A percentile compares a stretch with the other conserved stretches of the same genome.
Conservation (phyloP, 2,888 invertebrate species). For the Synanthedon andrenaeformis region DNA sequence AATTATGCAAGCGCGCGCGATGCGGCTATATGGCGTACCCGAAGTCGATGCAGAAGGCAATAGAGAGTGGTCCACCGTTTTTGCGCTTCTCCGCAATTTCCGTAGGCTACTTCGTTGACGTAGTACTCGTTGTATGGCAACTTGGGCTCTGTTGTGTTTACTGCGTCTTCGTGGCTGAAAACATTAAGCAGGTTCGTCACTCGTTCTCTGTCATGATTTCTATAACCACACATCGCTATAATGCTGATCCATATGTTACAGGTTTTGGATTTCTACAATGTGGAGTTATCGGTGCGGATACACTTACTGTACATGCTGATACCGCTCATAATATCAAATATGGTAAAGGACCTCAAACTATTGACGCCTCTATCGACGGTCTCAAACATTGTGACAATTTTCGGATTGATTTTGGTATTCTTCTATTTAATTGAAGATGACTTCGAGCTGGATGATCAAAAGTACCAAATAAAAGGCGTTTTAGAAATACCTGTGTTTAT, state of each 20-base stretch:
- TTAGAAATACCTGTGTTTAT: constrained; percentile 81
- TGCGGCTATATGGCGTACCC: constrained; percentile 80
- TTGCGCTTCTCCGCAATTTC: constrained; percentile 53
- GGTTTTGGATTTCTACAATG: constrained; percentile 57
- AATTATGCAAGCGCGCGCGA: constrained; percentile 55
- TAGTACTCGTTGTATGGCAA: constrained; percentile 80
- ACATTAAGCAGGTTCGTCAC: constrained; percentile 66
- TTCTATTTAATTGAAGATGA: constrained; percentile 77
- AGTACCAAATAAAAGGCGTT: constrained; percentile 54
- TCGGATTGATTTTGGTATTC: constrained; percentile 79
- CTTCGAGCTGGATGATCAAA: constrained; percentile 56
- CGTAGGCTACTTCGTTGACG: constrained; percentile 68
- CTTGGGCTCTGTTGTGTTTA: constrained; percentile 91
- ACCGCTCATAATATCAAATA: constrained; percentile 73
- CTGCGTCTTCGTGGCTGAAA: constrained; percentile 81
- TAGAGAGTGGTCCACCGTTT: constrained; percentile 74
- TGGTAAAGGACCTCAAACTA: constrained; percentile 78
- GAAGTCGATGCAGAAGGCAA: constrained; percentile 77
- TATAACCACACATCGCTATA: too few species aligned
- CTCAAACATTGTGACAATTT: constrained; percentile 80
- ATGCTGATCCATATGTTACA: constrained; percentile 15
- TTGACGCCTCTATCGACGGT: constrained; percentile 83
- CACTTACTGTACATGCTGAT: constrained; percentile 72
- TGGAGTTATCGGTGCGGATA: constrained; percentile 45
- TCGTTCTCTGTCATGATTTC: too few species aligned